Percentiles rank a stretch among this genome's conserved stretches.
These are phyloP conservation scores for Fulmarus glacialis DNA, from an alignment of 2,113 vertebrate genomes.

Conservation along the genomic window DNA sequence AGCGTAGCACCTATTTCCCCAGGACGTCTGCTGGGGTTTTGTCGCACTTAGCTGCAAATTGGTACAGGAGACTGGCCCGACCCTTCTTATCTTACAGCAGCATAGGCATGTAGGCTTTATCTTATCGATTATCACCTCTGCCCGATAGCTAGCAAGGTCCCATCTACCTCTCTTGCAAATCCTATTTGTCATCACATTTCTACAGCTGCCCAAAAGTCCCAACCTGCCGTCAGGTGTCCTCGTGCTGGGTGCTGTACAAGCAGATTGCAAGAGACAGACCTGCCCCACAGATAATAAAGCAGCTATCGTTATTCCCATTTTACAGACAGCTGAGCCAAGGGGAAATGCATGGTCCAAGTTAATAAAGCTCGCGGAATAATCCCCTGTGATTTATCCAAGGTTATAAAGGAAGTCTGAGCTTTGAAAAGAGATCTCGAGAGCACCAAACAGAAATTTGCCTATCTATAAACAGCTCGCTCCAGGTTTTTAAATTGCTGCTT, in stretches of 20 bases:
- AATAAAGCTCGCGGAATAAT: not conserved
- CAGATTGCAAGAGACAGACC: not conserved
- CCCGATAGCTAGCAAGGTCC: not conserved
- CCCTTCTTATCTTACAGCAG: slow-evolving; percentile 1
- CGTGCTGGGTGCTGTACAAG: not conserved
- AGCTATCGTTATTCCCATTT: not conserved
- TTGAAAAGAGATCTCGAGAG: not conserved
- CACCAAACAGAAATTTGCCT: not conserved
- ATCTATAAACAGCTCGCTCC: not conserved
- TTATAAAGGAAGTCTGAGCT: not conserved
- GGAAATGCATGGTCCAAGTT: not conserved
- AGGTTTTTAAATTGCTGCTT: not conserved
- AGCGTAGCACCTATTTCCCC: not conserved
- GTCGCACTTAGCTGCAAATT: slow-evolving; percentile 8
- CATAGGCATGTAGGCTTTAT: not conserved
- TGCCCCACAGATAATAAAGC: not conserved
- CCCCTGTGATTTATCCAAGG: not conserved
- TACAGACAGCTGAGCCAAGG: not conserved
- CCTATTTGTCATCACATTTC: not conserved
- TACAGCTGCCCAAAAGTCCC: not conserved
- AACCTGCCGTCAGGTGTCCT: not conserved
- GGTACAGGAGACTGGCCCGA: not conserved
- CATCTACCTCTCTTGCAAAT: not conserved
- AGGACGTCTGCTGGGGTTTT: not conserved
- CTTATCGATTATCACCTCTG: slow-evolving; percentile 47